Evolutionary conservation across 2,888 invertebrate genomes (phyloP), one percentile per base, ranked within the genome.

Genomic region (Liopterus haemorrhoidalis): DNA sequence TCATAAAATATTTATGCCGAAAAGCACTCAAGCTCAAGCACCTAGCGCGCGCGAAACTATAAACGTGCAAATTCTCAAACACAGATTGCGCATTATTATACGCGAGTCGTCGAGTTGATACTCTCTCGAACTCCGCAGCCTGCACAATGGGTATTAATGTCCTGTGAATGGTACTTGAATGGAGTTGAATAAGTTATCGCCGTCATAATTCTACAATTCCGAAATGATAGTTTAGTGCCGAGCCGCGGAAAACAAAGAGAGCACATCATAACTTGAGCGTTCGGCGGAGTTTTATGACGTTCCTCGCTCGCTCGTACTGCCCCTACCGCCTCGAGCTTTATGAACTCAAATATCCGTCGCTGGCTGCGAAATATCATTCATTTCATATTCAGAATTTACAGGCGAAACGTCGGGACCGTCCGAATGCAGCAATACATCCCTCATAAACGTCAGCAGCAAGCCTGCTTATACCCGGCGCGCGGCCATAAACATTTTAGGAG

Each of bases 401-500:
- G 24, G 11, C 30, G 21, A 32, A 6, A 9, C 32, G 24, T 9
- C 25, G 32, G 4, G 14, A 9, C 8, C n/a, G 14, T 9, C 14
- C 8, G 14, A 31, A 3, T 14, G 31, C n/a, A 31, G 14, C 28
- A 11, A 11, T 58, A 63, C 62, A 64, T 66, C 60, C 62, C 65
- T 66, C 67, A 65, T 67, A 66, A 67, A 67, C 61, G 68, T 67
- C 67, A 65, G 52, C 60, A 55, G 53, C 66, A 60, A 53, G 45
- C 44, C 51, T 33, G 59, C 59, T 62, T 60, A 62, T 60, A 61
- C 61, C 59, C 59, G 60, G 57, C 55, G 55, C 54, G 50, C 54
- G 53, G 57, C 60, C 59, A 63, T 64, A 63, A 63, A 63, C 65
- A 61, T 61, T 52, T 59, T 61, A 63, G 59, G 57, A 62, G 61